Conservation (phyloP, 2,888 invertebrate genomes). For the Diadegma fenestrale region DNA sequence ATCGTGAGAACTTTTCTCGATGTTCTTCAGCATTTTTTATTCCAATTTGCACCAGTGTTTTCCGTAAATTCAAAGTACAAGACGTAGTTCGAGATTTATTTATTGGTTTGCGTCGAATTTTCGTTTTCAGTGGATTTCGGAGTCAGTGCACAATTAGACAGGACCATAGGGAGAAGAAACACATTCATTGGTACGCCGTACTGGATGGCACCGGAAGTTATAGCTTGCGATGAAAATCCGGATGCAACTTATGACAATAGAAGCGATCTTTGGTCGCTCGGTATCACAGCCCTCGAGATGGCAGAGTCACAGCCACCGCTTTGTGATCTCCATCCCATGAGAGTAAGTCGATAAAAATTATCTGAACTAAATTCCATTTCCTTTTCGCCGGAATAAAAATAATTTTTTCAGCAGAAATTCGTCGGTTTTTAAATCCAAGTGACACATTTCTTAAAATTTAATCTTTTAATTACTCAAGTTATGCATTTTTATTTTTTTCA, state of each 20-base stretch:
- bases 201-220: conserved; percentile 99
- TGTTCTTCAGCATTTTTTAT: not conserved
- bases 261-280: conserved; percentile 95
- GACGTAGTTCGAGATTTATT: not conserved
- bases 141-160: conserved; percentile 99
- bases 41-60: not conserved
- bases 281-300: conserved; percentile 99
- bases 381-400: not conserved
- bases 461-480: too few species aligned
- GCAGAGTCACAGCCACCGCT: conserved; percentile 99
- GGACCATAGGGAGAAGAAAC: conserved; percentile 99
- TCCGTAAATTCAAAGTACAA: not conserved
- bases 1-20: not conserved
- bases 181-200: conserved; percentile 99
- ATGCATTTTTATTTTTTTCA: not conserved
- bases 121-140: conserved; percentile 96
- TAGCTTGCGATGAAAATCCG: conserved; percentile 99
- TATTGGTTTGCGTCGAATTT: not conserved
- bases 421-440: not conserved
- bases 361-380: not conserved
- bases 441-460: too few species aligned
- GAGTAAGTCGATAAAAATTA: conserved; percentile 83
- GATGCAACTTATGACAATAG: conserved; percentile 99
- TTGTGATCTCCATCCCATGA: conserved; percentile 99
- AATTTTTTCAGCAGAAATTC: not conserved